Percentiles rank a stretch among this genome's conserved stretches.
phyloP scores from a whole-genome alignment of 2,888 invertebrate genomes.

The Drosophila heteroneura region DNA sequence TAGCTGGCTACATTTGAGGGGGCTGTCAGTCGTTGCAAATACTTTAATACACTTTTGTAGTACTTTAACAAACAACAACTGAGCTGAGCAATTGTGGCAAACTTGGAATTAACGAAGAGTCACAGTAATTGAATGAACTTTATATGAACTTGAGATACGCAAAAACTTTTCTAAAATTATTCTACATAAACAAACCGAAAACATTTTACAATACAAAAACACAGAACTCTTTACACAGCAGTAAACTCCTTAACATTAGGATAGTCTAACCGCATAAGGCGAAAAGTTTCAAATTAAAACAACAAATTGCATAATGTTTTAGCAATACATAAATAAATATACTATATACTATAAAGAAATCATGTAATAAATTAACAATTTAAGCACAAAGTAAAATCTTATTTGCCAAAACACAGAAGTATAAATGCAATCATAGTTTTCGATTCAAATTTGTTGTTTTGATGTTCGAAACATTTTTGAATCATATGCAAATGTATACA shows the following conservation, averaged over 20 bases:
- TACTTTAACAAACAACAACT: slow-evolving; percentile 62
- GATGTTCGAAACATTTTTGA: slow-evolving; percentile 23
- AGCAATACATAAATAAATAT: slow-evolving; percentile 25
- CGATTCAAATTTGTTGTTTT: slow-evolving; percentile 26
- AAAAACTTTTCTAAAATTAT: slow-evolving; percentile 68
- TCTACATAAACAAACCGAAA: slow-evolving; percentile 55
- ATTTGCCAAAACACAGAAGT: slow-evolving; percentile 57
- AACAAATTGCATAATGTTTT: slow-evolving; percentile 28
- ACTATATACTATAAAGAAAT: slow-evolving; percentile 38
- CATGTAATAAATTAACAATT: slow-evolving; percentile 47
- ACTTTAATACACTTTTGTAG: slow-evolving; percentile 70
- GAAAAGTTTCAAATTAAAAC: slow-evolving; percentile 57
- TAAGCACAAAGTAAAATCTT: slow-evolving; percentile 61
- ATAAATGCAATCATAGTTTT: slow-evolving; percentile 44
- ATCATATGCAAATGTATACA: slow-evolving; percentile 9
- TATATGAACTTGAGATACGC: slow-evolving; percentile 62
- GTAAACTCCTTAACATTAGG: slow-evolving; percentile 55
- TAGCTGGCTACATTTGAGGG: slow-evolving; percentile 30
- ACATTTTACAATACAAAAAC: slow-evolving; percentile 53
- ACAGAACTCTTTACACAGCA: slow-evolving; percentile 35
- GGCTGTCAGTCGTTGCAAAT: slow-evolving; percentile 45
- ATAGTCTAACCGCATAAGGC: slow-evolving; percentile 40
- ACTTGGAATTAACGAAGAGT: slow-evolving; percentile 37
- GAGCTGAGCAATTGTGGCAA: slow-evolving; percentile 62
- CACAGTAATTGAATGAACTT: slow-evolving; percentile 39